phyloP scores from a whole-genome alignment of 2,797 vertebrate species.

The Tamandua tetradactyla region DNA sequence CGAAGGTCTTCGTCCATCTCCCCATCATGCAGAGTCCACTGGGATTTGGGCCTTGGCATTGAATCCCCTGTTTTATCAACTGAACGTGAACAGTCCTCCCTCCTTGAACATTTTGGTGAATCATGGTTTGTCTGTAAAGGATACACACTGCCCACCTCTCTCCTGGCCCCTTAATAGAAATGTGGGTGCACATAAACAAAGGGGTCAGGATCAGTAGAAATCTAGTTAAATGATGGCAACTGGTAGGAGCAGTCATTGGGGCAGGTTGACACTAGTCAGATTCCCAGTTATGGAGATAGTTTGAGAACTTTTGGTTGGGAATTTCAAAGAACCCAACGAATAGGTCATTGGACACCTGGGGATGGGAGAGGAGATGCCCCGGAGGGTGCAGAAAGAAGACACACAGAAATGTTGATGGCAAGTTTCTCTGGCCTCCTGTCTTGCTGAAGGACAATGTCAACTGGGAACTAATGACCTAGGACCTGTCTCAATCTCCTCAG shows the following conservation, averaged over 20 bases:
- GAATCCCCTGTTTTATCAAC: background rate
- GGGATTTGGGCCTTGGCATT: background rate
- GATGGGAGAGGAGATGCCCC: background rate
- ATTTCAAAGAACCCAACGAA: background rate
- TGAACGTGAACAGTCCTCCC: background rate
- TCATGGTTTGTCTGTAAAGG: conserved; percentile 19
- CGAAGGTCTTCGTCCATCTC: background rate
- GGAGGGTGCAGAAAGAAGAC: background rate
- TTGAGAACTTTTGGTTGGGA: background rate
- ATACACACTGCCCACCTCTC: background rate
- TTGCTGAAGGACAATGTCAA: background rate
- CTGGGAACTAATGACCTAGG: background rate
- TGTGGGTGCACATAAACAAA: background rate
- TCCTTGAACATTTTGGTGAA: background rate
- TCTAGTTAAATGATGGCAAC: background rate
- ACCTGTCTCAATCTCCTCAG: background rate
- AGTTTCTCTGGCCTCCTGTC: background rate
- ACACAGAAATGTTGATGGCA: background rate
- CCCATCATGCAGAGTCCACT: background rate
- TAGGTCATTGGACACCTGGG: background rate
- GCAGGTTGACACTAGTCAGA: background rate
- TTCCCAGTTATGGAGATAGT: background rate
- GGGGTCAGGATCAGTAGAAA: background rate
- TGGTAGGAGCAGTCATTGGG: background rate
- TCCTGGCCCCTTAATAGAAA: background rate